These are phyloP conservation scores for Drosophila prosaltans DNA, from an alignment of 1,140 invertebrate species.

Conservation along the genomic window DNA sequence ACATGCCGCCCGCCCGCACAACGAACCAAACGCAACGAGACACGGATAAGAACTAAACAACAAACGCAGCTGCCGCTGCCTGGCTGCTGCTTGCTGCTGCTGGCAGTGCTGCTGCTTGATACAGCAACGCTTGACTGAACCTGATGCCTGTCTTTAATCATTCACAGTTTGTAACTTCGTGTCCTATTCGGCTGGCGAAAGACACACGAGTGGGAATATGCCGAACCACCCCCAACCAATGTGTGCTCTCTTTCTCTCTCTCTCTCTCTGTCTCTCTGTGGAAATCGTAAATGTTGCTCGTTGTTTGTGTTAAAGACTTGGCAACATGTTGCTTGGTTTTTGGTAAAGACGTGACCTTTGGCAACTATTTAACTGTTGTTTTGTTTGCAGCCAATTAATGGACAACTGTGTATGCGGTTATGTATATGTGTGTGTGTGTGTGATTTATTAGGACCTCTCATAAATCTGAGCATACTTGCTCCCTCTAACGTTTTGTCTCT, in stretches of 20 bases:
- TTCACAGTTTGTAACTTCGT: slow-evolving; percentile 18
- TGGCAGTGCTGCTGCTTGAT: neutral
- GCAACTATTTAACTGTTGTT: slow-evolving; percentile 64
- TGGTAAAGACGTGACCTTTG: slow-evolving; percentile 63
- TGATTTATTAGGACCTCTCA: slow-evolving; percentile 67
- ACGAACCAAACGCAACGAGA: slow-evolving; percentile 52
- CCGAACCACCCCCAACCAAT: neutral
- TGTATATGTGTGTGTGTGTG: slow-evolving; percentile 30
- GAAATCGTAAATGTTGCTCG: slow-evolving; percentile 14
- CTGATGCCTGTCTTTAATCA: slow-evolving; percentile 8
- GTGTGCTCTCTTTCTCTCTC: slow-evolving; percentile 12
- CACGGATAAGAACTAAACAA: slow-evolving; percentile 54
- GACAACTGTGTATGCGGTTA: slow-evolving; percentile 31
- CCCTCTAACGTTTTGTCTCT: neutral
- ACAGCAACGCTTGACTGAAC: slow-evolving; percentile 10
- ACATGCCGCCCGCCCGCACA: slow-evolving; percentile 31
- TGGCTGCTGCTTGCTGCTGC: slow-evolving; percentile 19
- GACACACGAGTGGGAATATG: neutral
- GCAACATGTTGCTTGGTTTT: slow-evolving; percentile 40
- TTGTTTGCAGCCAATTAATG: slow-evolving; percentile 71
- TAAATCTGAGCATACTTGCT: slow-evolving; percentile 51
- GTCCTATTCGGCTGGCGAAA: no score
- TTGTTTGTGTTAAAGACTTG: neutral
- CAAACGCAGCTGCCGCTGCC: slow-evolving; percentile 34
- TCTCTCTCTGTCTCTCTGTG: slow-evolving; percentile 3